Evolutionary conservation across 2,797 vertebrate genomes (phyloP), one percentile per base, ranked within the genome.

Genomic region (Anguilla marmorata): DNA sequence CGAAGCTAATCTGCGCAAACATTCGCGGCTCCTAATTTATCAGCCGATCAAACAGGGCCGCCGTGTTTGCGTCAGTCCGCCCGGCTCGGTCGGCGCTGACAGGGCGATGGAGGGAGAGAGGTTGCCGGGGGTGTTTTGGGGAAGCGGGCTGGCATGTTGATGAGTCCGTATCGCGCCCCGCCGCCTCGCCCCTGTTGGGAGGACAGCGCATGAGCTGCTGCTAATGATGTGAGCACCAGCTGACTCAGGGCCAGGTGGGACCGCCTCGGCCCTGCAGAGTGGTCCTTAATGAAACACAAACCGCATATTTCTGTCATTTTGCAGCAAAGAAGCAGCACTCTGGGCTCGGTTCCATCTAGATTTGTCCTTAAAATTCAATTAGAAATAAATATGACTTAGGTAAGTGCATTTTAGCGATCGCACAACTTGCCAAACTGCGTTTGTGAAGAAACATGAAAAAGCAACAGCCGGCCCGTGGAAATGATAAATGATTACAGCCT

Each of bases 1-100:
- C 92, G 91, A 93, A 92, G 93, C 93, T 93, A 92, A 94, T 90
- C 92, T 91, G 21, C 82, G 90, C 92, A 95, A 94, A 95, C 92
- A 94, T 91, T 92, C 92, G 88, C 89, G 56, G 88, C 90, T 88
- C 90, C 89, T 94, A 93, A 95, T 95, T 94, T 91, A 92, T 92
- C 89, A 86, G 89, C 87, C 72, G 87, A 91, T 93, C 93, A 93
- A 94, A 94, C 91, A 92, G 83, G 72, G 27, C 85, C 12, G 87
- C 84, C 90, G 90, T 90, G 91, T 90, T 91, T 89, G 89, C 93
- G 93, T 93, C 92, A 91, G 88, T 69, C 33, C 83, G 45, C 58
- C 87, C 83, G 90, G 91, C 91, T 88, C 91, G 50, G 50, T 50
- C 5, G 50, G 50, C 90, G 88, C 54, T 89, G 52, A 96, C 93